Percentiles rank a stretch among this genome's conserved stretches.
phyloP scores from a whole-genome alignment of 2,113 vertebrate species.

The Helogale parvula region DNA sequence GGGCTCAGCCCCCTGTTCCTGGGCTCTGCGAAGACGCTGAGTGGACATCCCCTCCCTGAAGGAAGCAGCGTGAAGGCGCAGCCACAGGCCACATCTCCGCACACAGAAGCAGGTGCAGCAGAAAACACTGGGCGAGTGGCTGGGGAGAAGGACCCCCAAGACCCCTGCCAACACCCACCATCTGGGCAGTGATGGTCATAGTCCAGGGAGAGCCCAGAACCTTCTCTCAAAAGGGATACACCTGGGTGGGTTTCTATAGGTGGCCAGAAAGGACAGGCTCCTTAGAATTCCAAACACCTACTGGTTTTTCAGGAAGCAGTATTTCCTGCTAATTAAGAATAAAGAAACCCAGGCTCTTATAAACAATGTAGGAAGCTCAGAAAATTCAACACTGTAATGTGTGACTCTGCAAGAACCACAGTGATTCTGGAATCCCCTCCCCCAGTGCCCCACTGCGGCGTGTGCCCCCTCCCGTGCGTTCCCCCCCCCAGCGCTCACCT shows the following conservation, averaged over 20 bases:
- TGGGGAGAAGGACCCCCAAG: not conserved
- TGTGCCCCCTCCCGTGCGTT: too few species aligned
- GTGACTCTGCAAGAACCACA: not conserved
- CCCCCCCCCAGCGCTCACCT: too few species aligned
- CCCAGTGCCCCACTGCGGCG: not conserved
- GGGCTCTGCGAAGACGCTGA: not conserved
- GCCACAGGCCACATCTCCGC: not conserved
- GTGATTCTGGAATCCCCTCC: not conserved
- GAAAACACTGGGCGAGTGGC: not conserved
- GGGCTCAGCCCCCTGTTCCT: not conserved
- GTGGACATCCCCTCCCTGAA: not conserved
- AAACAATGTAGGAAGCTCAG: not conserved
- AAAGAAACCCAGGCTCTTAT: not conserved
- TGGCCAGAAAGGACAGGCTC: not conserved
- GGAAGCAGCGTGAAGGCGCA: not conserved
- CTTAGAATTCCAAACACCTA: not conserved
- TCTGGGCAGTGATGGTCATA: not conserved
- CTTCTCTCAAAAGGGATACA: not conserved
- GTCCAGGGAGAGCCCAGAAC: not conserved
- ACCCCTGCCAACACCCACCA: rapidly evolving
- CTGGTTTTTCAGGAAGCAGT: not conserved
- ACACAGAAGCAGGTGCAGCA: not conserved
- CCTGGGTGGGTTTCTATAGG: not conserved
- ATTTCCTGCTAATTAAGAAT: not conserved
- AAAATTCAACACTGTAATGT: not conserved